A percentile compares a stretch with the other conserved stretches of the same genome.
phyloP scores from a whole-genome alignment of 2,888 invertebrate genomes.

The Cerceris ruficornis region DNA sequence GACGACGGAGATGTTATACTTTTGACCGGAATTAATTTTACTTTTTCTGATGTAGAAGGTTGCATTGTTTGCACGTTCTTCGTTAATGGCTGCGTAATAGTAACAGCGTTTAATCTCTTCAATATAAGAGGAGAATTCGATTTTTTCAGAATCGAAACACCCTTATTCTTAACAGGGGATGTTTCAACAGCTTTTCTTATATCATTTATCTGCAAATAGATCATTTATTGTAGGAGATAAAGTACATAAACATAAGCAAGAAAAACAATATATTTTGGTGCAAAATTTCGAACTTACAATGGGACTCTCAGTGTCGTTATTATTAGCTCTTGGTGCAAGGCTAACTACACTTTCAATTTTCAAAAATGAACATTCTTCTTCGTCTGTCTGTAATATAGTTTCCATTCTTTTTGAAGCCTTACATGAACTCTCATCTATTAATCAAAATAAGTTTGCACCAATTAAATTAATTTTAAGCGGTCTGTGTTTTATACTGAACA shows the following conservation, averaged over 20 bases:
- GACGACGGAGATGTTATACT: constrained; percentile 30
- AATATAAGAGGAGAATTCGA: constrained; percentile 66
- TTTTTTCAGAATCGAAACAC: constrained; percentile 74
- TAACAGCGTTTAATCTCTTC: constrained; percentile 62
- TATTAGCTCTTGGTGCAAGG: constrained; percentile 78
- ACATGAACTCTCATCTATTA: constrained; percentile 37
- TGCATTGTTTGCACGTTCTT: constrained; percentile 24
- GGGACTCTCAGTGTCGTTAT: constrained; percentile 57
- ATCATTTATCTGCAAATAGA: constrained; percentile 66
- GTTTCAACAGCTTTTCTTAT: constrained; percentile 74
- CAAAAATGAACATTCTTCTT: constrained; percentile 74
- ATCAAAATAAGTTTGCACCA: not conserved
- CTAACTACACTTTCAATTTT: constrained; percentile 84
- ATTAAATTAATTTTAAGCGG: too few relatives aligned
- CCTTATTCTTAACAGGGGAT: constrained; percentile 65
- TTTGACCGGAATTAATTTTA: constrained; percentile 76
- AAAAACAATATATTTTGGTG: not conserved
- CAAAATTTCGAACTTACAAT: constrained; percentile 58
- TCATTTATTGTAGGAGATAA: not conserved
- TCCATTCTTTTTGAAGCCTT: not conserved
- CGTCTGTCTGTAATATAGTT: constrained; percentile 46
- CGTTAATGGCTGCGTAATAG: constrained; percentile 10
- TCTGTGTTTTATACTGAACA: not conserved
- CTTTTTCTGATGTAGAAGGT: constrained; percentile 45
- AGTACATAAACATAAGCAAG: not conserved